A percentile compares a stretch with the other conserved stretches of the same genome.
Evolutionary conservation across 2,797 vertebrate species (phyloP).

Genomic region (Huso huso): DNA sequence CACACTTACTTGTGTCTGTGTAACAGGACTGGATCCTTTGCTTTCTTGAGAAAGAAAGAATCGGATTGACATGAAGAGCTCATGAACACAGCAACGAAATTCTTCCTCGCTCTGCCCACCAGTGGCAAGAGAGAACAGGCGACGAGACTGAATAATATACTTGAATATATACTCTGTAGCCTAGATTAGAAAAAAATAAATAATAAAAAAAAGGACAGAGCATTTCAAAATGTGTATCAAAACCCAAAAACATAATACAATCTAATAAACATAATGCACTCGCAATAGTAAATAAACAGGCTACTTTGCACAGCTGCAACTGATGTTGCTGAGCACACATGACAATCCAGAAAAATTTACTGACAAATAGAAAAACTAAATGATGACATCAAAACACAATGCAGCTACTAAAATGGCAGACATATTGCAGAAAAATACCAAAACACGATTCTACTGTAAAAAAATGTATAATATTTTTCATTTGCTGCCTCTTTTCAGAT

Average conservation of each 20-base stretch:
- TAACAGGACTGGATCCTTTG: slow-evolving; percentile 73
- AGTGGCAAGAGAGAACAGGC: slow-evolving; percentile 87
- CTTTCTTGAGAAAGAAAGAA: slow-evolving; percentile 95
- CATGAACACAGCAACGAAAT: slow-evolving; percentile 89
- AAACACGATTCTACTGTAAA: no score
- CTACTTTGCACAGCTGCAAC: no score
- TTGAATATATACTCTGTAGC: slow-evolving; percentile 98
- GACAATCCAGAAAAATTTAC: no score
- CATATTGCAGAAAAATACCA: no score
- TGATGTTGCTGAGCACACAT: no score
- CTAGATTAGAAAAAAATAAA: slow-evolving; percentile 46
- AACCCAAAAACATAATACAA: neutral
- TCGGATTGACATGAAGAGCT: slow-evolving; percentile 93
- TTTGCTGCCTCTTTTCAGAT: no score
- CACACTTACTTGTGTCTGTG: slow-evolving; percentile 77
- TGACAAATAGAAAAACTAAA: no score
- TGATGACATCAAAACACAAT: no score
- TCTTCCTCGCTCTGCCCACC: slow-evolving; percentile 95
- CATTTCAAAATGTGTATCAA: slow-evolving; percentile 5
- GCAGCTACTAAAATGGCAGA: no score
- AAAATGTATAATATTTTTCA: no score
- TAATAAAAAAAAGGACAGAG: neutral
- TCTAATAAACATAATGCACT: no score
- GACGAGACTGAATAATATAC: slow-evolving; percentile 92
- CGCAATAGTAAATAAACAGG: no score